These are phyloP conservation scores for Sporophila hypoxantha DNA, from an alignment of 2,113 vertebrate genomes.

Conservation along the genomic window DNA sequence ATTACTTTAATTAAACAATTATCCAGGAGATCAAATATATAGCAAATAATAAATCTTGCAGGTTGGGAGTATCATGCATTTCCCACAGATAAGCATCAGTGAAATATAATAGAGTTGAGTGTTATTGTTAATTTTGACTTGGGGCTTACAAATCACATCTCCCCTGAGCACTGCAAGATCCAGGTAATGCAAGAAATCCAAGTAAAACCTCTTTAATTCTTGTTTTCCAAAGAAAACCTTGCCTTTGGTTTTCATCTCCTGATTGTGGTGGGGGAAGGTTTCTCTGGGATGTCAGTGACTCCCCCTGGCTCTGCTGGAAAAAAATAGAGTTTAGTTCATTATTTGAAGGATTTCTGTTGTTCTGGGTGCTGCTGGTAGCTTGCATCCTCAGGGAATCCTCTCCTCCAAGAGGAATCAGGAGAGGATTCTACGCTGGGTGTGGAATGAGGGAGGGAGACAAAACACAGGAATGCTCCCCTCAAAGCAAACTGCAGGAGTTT, in stretches of 20 bases:
- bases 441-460: background rate
- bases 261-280: background rate
- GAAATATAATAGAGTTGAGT: slow-evolving; percentile 6
- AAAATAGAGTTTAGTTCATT: accelerated
- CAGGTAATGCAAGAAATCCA: background rate
- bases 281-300: background rate
- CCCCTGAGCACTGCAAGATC: background rate
- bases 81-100: slow-evolving; percentile 32
- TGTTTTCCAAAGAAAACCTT: background rate
- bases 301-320: background rate
- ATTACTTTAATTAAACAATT: slow-evolving; percentile 59
- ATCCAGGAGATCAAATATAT: slow-evolving; percentile 42
- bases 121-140: background rate
- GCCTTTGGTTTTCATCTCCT: background rate
- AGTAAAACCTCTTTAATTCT: background rate
- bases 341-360: background rate
- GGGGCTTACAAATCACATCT: background rate
- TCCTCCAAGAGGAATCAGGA: background rate
- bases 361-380: background rate
- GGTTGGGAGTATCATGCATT: background rate
- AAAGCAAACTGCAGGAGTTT: background rate
- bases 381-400: background rate
- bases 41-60: slow-evolving; percentile 46
- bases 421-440: background rate
- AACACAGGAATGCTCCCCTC: background rate